Conservation (phyloP, 2,797 vertebrate species). For the Acridotheres tristis region DNA sequence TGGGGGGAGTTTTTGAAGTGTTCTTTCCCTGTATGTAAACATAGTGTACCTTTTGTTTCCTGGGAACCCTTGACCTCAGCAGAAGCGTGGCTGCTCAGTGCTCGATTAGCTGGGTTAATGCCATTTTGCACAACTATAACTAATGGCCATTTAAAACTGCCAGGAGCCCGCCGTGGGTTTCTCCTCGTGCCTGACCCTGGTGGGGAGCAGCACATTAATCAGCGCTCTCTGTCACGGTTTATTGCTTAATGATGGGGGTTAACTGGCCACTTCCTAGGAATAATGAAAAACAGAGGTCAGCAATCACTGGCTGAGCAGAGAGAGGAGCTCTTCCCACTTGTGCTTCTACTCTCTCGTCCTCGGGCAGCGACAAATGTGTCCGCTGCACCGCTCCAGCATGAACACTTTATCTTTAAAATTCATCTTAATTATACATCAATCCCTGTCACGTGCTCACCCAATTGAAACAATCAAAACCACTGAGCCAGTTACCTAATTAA, state of each 20-base stretch:
- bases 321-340: background rate
- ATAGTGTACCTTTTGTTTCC: background rate
- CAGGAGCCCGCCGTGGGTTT: background rate
- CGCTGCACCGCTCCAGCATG: background rate
- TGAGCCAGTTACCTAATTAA: constrained; percentile 24
- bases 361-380: background rate
- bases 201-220: constrained; percentile 39
- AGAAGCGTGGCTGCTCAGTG: background rate
- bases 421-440: constrained; percentile 35
- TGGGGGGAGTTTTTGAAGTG: background rate
- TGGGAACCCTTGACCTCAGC: background rate
- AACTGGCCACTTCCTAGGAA: constrained; percentile 60
- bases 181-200: background rate
- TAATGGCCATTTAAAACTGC: constrained; percentile 37
- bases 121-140: constrained; percentile 31
- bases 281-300: constrained; percentile 64
- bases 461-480: constrained; percentile 32
- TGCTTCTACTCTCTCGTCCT: background rate
- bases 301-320: background rate
- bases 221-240: constrained; percentile 24
- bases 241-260: constrained; percentile 55
- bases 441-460: background rate
- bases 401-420: constrained; percentile 4
- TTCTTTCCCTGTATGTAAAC: background rate
- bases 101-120: constrained; percentile 40